phyloP scores from a whole-genome alignment of 2,888 invertebrate species.

The Parnassius glacialis region DNA sequence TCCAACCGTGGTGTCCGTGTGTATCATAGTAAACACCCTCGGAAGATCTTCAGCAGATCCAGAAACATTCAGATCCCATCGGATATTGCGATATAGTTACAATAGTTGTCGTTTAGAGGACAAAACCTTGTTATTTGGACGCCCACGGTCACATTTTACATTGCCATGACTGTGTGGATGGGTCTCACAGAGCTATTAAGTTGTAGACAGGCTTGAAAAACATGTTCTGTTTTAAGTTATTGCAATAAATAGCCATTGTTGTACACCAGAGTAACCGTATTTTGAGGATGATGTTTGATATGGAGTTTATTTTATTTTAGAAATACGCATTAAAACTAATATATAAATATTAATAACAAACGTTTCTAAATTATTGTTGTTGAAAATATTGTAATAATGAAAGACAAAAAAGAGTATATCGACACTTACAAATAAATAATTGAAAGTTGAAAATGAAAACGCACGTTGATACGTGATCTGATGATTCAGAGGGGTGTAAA shows the following conservation, averaged over 20 bases:
- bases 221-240: constrained; percentile 16
- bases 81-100: constrained; percentile 63
- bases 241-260: constrained; percentile 13
- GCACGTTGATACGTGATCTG: no score
- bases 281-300: no score
- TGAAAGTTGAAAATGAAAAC: neutral
- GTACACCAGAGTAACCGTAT: neutral
- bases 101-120: constrained; percentile 76
- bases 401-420: no score
- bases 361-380: no score
- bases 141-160: constrained; percentile 67
- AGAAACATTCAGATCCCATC: constrained; percentile 64
- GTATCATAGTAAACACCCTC: constrained; percentile 29
- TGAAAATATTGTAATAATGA: no score
- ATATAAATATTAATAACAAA: no score
- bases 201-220: constrained; percentile 17
- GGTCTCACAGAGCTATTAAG: constrained; percentile 24
- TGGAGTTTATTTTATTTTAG: no score
- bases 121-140: constrained; percentile 75
- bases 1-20: constrained; percentile 15
- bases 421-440: neutral
- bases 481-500: constrained; percentile 8
- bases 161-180: constrained; percentile 26
- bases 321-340: no score
- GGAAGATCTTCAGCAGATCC: constrained; percentile 43